phyloP scores from a whole-genome alignment of 2,113 vertebrate species.

The Pipa parva region DNA sequence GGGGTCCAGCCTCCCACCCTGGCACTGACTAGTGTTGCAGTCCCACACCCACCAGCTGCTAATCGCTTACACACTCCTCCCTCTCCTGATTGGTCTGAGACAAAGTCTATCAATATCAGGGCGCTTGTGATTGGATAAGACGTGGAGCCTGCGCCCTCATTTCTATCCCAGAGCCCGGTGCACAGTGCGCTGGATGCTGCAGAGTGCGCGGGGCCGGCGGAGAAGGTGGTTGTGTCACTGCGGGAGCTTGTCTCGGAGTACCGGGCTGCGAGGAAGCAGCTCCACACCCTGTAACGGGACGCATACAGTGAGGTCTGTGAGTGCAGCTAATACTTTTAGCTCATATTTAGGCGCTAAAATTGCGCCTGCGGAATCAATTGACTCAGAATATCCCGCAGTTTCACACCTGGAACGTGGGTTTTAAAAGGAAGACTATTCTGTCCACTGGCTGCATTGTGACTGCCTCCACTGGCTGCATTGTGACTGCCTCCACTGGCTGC shows the following conservation, averaged over 20 bases:
- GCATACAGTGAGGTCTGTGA: no score
- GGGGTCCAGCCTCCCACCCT: neutral
- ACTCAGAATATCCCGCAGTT: neutral
- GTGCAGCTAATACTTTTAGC: no score
- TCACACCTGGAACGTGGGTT: neutral
- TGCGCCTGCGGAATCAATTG: neutral
- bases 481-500: no score
- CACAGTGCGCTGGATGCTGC: neutral
- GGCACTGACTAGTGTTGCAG: constrained; percentile 4
- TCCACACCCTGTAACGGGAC: neutral
- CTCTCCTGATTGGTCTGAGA: constrained; percentile 10
- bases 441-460: no score
- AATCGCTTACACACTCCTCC: constrained; percentile 11
- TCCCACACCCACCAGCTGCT: constrained; percentile 11
- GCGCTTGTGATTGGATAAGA: constrained; percentile 6
- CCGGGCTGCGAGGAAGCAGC: neutral
- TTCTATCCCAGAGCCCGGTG: neutral
- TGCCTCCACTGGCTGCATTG: no score
- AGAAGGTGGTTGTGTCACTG: neutral
- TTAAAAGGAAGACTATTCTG: no score
- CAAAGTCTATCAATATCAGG: constrained; percentile 23
- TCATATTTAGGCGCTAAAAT: neutral
- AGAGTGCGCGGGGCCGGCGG: constrained; percentile 14
- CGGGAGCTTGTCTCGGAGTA: neutral
- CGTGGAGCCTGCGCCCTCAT: constrained; percentile 26